These are phyloP conservation scores for Doryteuthis pealeii DNA, from an alignment of 1,140 invertebrate species.

Conservation along the genomic window DNA sequence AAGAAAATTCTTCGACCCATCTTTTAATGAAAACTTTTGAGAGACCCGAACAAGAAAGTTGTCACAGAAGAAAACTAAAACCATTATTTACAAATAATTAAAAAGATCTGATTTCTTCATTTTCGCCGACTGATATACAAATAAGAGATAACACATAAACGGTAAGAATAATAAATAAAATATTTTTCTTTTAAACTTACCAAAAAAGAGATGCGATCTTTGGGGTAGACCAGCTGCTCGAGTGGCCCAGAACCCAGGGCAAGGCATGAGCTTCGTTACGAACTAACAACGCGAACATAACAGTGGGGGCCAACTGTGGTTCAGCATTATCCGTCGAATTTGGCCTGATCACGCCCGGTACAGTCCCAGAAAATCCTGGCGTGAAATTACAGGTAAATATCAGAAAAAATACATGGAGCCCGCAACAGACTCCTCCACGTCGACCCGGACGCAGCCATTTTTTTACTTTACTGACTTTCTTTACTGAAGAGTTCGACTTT, in stretches of 20 bases:
- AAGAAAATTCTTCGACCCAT: too few species aligned
- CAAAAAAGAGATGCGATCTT: slow-evolving; percentile 83
- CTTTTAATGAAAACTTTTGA: too few species aligned
- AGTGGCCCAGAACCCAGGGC: slow-evolving; percentile 87
- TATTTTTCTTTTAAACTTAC: slow-evolving; percentile 64
- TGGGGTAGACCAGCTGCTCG: slow-evolving; percentile 84
- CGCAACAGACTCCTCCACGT: neutral
- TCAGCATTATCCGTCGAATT: neutral
- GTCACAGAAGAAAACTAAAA: too few species aligned
- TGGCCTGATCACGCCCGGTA: neutral
- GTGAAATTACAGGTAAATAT: slow-evolving; percentile 18
- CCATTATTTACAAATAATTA: too few species aligned
- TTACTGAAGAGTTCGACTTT: neutral
- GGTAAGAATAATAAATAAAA: too few species aligned
- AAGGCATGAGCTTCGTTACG: slow-evolving; percentile 89
- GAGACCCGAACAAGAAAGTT: too few species aligned
- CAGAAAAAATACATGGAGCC: neutral
- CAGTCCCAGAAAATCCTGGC: neutral
- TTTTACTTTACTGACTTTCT: neutral
- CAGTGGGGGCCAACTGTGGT: slow-evolving; percentile 65
- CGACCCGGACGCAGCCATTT: slow-evolving; percentile 3
- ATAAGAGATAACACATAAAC: too few species aligned
- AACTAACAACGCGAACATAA: slow-evolving; percentile 79
- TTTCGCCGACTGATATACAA: too few species aligned
- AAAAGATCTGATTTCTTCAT: too few species aligned